Conservation (phyloP, 2,113 vertebrate genomes). For the Nestor notabilis region DNA sequence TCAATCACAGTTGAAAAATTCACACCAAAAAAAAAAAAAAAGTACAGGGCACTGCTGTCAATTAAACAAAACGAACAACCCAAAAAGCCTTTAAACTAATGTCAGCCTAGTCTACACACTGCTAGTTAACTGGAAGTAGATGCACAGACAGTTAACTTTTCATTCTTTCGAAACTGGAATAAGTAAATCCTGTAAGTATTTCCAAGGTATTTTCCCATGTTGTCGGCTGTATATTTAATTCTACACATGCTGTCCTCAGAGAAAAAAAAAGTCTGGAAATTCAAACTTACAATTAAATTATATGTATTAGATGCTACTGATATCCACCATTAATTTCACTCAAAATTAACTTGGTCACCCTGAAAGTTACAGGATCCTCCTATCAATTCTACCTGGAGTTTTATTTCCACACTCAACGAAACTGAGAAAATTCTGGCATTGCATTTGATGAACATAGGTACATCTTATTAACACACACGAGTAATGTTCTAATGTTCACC, state of each 20-base stretch:
- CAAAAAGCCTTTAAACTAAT: neutral
- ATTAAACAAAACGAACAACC: neutral
- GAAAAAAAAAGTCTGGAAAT: neutral
- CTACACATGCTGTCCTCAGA: neutral
- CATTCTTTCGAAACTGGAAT: neutral
- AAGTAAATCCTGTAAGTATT: neutral
- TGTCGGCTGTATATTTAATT: neutral
- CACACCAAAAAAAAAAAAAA: neutral
- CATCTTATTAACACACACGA: neutral
- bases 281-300: neutral
- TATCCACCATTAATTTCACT: neutral
- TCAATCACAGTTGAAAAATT: neutral
- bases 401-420: neutral
- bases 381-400: neutral
- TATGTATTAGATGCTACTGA: neutral
- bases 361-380: neutral
- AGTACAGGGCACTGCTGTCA: neutral
- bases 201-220: neutral
- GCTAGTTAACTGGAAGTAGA: neutral
- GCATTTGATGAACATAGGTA: neutral
- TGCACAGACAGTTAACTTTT: neutral
- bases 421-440: neutral
- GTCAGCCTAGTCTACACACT: neutral
- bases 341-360: neutral
- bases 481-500: neutral